phyloP scores from a whole-genome alignment of 1,140 invertebrate genomes.

The Metopolophium dirhodum region DNA sequence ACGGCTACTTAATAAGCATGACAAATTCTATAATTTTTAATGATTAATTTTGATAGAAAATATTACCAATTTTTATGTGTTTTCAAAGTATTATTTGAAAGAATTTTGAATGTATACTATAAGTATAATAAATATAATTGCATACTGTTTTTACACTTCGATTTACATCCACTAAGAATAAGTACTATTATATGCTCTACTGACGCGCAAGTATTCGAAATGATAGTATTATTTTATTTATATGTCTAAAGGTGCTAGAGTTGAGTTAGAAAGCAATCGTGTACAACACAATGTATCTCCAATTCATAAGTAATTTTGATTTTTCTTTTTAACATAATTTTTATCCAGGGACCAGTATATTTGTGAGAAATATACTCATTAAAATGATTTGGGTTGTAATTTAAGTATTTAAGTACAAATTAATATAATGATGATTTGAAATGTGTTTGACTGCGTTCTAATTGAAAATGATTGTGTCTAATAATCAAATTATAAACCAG shows the following conservation, averaged over 20 bases:
- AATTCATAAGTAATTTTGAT: background rate
- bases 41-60: constrained; percentile 25
- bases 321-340: background rate
- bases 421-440: background rate
- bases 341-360: background rate
- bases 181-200: constrained; percentile 48
- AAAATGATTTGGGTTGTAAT: background rate
- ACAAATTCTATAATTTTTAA: background rate
- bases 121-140: background rate
- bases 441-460: background rate
- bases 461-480: background rate
- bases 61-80: background rate
- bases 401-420: background rate
- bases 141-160: constrained; percentile 28
- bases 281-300: background rate
- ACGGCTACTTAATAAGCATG: background rate
- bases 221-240: constrained; percentile 7
- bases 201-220: constrained; percentile 42
- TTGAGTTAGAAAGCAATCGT: constrained; percentile 47
- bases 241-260: background rate
- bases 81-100: background rate
- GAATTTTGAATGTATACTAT: background rate
- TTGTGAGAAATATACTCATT: background rate
- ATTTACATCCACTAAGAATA: constrained; percentile 28
- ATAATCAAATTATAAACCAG: background rate